These are phyloP conservation scores for Phycodurus eques DNA, from an alignment of 2,113 vertebrate species.

Conservation along the genomic window DNA sequence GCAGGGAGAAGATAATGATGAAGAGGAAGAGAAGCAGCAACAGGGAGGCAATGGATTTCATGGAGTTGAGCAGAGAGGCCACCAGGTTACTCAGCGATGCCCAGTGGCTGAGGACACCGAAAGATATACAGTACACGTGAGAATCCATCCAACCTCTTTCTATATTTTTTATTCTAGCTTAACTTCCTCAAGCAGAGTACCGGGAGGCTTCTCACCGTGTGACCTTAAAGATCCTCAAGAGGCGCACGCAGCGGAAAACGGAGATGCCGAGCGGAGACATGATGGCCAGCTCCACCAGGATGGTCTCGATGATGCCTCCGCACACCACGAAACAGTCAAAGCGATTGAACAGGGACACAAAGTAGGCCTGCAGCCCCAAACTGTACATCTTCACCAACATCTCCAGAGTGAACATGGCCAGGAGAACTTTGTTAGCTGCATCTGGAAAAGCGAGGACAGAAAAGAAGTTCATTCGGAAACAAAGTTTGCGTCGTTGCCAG, in stretches of 20 bases:
- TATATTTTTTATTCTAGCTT: background rate
- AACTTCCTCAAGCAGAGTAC: too few species aligned
- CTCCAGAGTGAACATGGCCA: constrained; percentile 96
- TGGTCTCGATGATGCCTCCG: constrained; percentile 94
- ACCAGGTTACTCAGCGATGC: constrained; percentile 97
- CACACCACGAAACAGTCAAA: constrained; percentile 99
- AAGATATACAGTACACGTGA: background rate
- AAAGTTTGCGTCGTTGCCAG: background rate
- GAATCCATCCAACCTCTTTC: background rate
- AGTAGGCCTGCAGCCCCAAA: constrained; percentile 95
- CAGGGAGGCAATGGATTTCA: constrained; percentile 98
- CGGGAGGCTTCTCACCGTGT: constrained; percentile 81
- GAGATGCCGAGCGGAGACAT: constrained; percentile 98
- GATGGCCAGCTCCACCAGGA: constrained; percentile 93
- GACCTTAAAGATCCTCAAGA: constrained; percentile 96
- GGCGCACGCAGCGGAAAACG: constrained; percentile 95
- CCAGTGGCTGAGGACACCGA: constrained; percentile 81
- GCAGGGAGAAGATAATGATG: constrained; percentile 98
- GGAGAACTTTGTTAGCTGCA: constrained; percentile 93
- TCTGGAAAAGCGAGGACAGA: constrained; percentile 66
- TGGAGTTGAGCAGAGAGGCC: constrained; percentile 97
- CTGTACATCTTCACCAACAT: constrained; percentile 99
- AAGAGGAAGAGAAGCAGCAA: constrained; percentile 98
- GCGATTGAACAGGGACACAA: constrained; percentile 97
- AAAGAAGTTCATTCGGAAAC: background rate